phyloP scores from a whole-genome alignment of 2,888 invertebrate species.

The Conchocele bisecta region DNA sequence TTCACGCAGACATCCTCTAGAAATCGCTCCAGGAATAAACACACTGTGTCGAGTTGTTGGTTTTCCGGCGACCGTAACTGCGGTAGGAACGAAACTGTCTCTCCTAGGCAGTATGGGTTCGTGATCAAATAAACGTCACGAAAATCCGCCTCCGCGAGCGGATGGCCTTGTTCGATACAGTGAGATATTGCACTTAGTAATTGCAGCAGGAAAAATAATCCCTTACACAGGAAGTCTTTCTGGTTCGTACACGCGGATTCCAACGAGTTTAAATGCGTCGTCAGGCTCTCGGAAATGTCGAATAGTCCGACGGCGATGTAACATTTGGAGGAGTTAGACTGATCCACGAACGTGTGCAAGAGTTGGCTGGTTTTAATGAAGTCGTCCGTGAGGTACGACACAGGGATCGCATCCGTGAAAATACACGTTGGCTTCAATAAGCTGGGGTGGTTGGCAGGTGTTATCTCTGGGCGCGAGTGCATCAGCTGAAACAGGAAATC shows the following conservation, averaged over 20 bases:
- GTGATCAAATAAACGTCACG: conserved; percentile 72
- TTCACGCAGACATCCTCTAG: conserved; percentile 63
- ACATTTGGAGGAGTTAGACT: conserved; percentile 70
- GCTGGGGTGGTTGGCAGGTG: conserved; percentile 69
- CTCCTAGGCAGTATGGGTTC: conserved; percentile 66
- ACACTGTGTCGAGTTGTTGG: conserved; percentile 73
- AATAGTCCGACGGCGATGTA: conserved; percentile 72
- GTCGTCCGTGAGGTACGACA: conserved; percentile 73
- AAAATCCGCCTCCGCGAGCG: conserved; percentile 72
- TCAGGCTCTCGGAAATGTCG: conserved; percentile 72
- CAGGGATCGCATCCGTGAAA: conserved; percentile 74
- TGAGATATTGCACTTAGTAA: conserved; percentile 77
- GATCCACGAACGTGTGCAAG: conserved; percentile 68
- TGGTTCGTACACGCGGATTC: conserved; percentile 63
- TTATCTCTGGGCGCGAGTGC: conserved; percentile 73
- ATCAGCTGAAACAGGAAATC: conserved; percentile 71
- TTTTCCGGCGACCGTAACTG: conserved; percentile 72
- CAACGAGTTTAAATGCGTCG: conserved; percentile 63
- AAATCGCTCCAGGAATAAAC: conserved; percentile 69
- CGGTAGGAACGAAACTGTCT: conserved; percentile 70
- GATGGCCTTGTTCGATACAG: conserved; percentile 74
- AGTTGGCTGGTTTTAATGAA: conserved; percentile 76
- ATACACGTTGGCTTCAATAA: conserved; percentile 71
- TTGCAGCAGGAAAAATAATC: conserved; percentile 69
- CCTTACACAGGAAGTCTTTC: conserved; percentile 64